phyloP scores from a whole-genome alignment of 1,140 invertebrate species.

The Gryon sp. region DNA sequence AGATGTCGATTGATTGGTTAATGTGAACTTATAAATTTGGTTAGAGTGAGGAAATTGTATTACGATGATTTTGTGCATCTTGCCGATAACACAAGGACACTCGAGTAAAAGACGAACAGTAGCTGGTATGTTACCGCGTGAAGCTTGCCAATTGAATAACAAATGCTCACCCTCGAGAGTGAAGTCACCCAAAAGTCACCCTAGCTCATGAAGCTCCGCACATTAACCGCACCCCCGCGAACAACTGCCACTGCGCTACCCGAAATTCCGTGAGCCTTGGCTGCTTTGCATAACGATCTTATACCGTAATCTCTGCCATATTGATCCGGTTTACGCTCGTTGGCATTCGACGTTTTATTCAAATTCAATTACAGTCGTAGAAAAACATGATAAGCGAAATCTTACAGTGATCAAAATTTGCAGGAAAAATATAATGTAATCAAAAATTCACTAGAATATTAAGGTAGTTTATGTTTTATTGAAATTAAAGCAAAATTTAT shows the following conservation, averaged over 20 bases:
- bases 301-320: constrained; percentile 76
- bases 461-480: too few species aligned
- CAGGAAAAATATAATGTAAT: too few species aligned
- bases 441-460: too few species aligned
- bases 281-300: constrained; percentile 78
- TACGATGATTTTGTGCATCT: constrained; percentile 35
- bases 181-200: constrained; percentile 75
- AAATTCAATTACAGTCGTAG: constrained; percentile 23
- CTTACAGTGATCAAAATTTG: too few species aligned
- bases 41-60: constrained; percentile 40
- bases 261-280: constrained; percentile 47
- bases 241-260: constrained; percentile 52
- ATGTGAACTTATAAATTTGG: constrained; percentile 6
- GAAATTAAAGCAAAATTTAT: too few species aligned
- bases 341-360: constrained; percentile 62
- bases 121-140: constrained; percentile 53
- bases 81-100: constrained; percentile 25
- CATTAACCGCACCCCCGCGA: constrained; percentile 76
- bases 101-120: constrained; percentile 49
- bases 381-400: too few species aligned
- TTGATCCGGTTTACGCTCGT: constrained; percentile 73
- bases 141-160: constrained; percentile 78
- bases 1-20: too few species aligned
- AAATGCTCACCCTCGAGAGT: constrained; percentile 75
- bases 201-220: constrained; percentile 66